These are phyloP conservation scores for Nibea coibor DNA, from an alignment of 2,113 vertebrate genomes.

Conservation along the genomic window DNA sequence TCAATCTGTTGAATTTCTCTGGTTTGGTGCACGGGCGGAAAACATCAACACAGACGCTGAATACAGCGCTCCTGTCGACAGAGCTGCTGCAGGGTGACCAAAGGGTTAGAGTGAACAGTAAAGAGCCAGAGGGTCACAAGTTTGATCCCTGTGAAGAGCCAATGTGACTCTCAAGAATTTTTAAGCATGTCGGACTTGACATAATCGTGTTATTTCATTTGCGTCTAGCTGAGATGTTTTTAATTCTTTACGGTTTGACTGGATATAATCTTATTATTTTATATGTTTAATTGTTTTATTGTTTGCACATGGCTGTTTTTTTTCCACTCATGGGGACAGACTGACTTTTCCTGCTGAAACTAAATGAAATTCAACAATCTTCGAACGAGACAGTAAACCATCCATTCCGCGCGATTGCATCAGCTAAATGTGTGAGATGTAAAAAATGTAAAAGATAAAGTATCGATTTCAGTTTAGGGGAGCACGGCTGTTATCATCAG, in stretches of 20 bases:
- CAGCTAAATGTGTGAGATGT: conserved; percentile 50
- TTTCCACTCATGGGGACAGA: neutral
- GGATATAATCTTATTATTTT: neutral
- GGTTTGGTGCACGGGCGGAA: neutral
- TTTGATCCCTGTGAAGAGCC: conserved; percentile 2
- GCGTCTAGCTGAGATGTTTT: neutral
- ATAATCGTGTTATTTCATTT: neutral
- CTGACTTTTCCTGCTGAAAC: neutral
- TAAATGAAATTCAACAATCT: conserved; percentile 31
- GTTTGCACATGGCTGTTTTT: neutral
- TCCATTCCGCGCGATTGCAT: conserved; percentile 18
- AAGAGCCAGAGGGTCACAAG: conserved; percentile 19
- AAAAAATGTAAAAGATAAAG: conserved; percentile 69
- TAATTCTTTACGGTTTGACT: neutral
- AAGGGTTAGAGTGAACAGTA: neutral
- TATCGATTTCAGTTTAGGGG: conserved; percentile 75
- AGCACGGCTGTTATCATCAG: conserved; percentile 54
- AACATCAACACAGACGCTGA: neutral
- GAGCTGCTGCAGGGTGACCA: conserved; percentile 16
- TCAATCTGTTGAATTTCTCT: conserved; percentile 51
- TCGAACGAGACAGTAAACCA: neutral
- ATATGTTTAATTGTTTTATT: neutral
- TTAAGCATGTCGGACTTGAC: neutral
- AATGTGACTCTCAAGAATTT: neutral
- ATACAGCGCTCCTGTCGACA: conserved; percentile 18